phyloP scores from a whole-genome alignment of 1,140 invertebrate genomes.

The Lepidurus arcticus region DNA sequence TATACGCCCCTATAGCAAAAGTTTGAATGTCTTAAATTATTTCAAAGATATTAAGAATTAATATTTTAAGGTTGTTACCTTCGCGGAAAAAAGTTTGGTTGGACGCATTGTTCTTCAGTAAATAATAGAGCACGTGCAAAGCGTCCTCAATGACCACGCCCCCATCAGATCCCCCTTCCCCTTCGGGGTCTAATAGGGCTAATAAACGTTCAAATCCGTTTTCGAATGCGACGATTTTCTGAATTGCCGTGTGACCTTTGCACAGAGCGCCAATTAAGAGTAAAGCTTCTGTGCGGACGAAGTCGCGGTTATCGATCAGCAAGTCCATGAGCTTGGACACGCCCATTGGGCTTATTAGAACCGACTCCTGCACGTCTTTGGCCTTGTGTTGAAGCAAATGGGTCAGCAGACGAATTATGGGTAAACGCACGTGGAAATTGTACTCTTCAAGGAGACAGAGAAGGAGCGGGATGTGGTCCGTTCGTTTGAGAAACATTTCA shows the following conservation, averaged over 20 bases:
- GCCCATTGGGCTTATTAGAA: conserved; percentile 92
- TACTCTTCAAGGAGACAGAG: conserved; percentile 89
- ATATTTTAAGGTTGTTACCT: conserved; percentile 48
- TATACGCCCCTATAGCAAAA: conserved; percentile 62
- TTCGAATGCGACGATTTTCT: conserved; percentile 99
- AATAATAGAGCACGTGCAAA: conserved; percentile 86
- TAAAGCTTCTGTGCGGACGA: conserved; percentile 91
- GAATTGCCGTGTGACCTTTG: conserved; percentile 94
- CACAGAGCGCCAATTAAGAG: conserved; percentile 89
- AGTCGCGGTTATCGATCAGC: conserved; percentile 85
- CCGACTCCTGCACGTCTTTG: conserved; percentile 90
- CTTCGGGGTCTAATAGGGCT: conserved; percentile 87
- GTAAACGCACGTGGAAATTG: conserved; percentile 84
- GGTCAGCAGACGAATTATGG: conserved; percentile 77
- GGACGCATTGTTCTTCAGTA: conserved; percentile 90
- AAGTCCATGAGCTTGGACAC: conserved; percentile 96
- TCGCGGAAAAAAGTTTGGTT: conserved; percentile 99
- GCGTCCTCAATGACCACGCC: conserved; percentile 98
- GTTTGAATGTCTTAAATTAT: neutral
- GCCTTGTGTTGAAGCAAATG: conserved; percentile 69
- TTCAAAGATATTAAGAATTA: conserved; percentile 4
- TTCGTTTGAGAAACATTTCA: conserved; percentile 94
- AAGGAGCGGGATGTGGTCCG: conserved; percentile 76
- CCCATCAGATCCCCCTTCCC: conserved; percentile 90
- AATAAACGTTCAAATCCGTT: conserved; percentile 95